A percentile compares a stretch with the other conserved stretches of the same genome.
These are phyloP conservation scores for Beris chalybata DNA, from an alignment of 2,888 invertebrate genomes.

Conservation along the genomic window DNA sequence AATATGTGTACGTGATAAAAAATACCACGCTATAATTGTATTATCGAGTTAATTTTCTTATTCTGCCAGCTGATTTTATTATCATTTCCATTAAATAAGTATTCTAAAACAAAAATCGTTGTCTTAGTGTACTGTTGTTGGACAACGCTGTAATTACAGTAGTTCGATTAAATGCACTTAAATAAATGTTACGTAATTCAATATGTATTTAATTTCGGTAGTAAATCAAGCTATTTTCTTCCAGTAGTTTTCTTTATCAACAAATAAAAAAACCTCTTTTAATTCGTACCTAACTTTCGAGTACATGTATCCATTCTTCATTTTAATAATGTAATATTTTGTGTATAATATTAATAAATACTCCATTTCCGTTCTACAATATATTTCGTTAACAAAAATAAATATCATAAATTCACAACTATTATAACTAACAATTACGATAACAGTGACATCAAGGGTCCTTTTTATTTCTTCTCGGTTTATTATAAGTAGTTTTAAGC, in stretches of 20 bases:
- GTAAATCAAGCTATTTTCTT: no score
- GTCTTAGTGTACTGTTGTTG: background rate
- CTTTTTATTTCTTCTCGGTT: background rate
- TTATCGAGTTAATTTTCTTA: no score
- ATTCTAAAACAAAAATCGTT: no score
- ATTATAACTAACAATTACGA: slow-evolving; percentile 37
- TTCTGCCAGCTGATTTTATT: no score
- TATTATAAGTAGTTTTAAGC: background rate
- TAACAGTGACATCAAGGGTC: slow-evolving; percentile 29
- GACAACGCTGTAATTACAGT: slow-evolving; percentile 1
- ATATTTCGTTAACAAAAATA: slow-evolving; percentile 38
- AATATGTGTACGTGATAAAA: no score
- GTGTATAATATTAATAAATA: background rate
- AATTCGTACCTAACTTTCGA: background rate
- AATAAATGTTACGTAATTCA: background rate
- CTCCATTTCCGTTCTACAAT: background rate
- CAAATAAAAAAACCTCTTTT: background rate
- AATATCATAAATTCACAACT: slow-evolving; percentile 38
- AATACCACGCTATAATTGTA: no score
- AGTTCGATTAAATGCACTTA: background rate
- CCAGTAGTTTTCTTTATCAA: background rate
- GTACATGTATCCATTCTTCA: background rate
- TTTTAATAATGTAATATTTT: slow-evolving; percentile 18
- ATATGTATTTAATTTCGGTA: no score
- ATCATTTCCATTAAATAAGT: no score